Percentiles rank a stretch among this genome's conserved stretches.
These are phyloP conservation scores for Fregetta grallaria DNA, from an alignment of 2,113 vertebrate species.

Conservation along the genomic window DNA sequence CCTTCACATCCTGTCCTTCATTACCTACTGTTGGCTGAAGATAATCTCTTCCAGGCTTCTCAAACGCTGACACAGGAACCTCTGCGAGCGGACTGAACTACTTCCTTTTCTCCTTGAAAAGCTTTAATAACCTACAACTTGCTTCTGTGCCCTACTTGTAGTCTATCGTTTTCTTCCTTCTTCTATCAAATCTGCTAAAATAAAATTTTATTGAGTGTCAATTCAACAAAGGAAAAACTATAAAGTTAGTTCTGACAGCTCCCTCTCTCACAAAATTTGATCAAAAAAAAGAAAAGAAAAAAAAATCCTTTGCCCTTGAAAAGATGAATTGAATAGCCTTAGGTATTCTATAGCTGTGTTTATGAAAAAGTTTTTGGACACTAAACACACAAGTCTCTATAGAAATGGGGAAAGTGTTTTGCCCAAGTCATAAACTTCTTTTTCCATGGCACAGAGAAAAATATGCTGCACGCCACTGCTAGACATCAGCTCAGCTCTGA, in stretches of 20 bases:
- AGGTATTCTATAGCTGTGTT: not conserved
- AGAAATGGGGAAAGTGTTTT: conserved; percentile 3
- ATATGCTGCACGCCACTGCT: not conserved
- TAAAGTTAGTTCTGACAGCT: conserved; percentile 27
- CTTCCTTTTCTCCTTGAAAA: conserved; percentile 30
- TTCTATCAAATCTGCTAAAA: conserved; percentile 16
- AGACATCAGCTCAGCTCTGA: not conserved
- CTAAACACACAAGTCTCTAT: not conserved
- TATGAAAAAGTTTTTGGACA: not conserved
- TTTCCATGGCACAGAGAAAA: not conserved
- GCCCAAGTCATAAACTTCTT: conserved; percentile 8
- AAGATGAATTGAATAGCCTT: conserved; percentile 38
- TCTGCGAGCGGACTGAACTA: not conserved
- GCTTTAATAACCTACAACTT: conserved; percentile 34
- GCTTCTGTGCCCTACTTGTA: not conserved
- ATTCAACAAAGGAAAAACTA: conserved; percentile 33
- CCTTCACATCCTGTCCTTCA: not conserved
- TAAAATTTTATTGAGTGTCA: conserved; percentile 22
- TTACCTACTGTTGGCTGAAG: conserved; percentile 42
- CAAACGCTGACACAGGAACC: conserved; percentile 36
- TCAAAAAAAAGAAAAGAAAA: not conserved
- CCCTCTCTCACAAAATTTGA: conserved; percentile 16
- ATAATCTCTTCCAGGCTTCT: conserved; percentile 52
- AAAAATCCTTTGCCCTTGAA: conserved; percentile 28
- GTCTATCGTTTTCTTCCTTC: not conserved